These are phyloP conservation scores for Nasua narica DNA, from an alignment of 2,797 vertebrate genomes.

Conservation along the genomic window DNA sequence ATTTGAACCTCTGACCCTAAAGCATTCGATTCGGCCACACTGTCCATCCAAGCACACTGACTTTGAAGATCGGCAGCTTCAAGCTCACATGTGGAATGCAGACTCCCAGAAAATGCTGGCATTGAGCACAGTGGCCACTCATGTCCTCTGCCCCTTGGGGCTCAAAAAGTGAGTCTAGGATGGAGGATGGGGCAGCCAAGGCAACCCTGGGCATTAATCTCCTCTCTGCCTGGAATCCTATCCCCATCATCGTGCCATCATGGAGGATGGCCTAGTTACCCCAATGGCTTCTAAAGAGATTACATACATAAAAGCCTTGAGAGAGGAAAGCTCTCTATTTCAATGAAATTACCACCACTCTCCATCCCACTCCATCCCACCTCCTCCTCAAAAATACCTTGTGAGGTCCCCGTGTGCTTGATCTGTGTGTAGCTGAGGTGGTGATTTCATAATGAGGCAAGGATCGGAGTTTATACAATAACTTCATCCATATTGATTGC, in stretches of 20 bases:
- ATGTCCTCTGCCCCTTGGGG: background rate
- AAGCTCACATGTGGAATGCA: background rate
- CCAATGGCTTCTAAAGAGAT: background rate
- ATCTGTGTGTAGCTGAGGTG: background rate
- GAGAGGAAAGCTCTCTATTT: background rate
- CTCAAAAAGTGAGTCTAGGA: background rate
- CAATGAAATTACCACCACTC: background rate
- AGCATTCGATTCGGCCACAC: background rate
- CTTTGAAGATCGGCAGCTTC: background rate
- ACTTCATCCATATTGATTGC: background rate
- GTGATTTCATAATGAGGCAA: conserved; percentile 18
- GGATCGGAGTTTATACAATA: background rate
- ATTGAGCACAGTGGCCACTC: background rate
- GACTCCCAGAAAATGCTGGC: background rate
- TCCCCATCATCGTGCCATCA: rapidly evolving
- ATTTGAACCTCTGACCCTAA: background rate
- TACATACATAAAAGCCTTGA: background rate
- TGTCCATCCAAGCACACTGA: background rate
- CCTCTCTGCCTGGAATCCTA: background rate
- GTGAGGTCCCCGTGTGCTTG: background rate
- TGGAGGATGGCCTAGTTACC: background rate
- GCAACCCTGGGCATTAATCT: background rate
- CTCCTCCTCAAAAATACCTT: background rate
- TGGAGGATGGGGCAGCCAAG: background rate
- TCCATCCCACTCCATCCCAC: background rate